phyloP scores from a whole-genome alignment of 2,888 invertebrate species.

The Nemoura dubitans region DNA sequence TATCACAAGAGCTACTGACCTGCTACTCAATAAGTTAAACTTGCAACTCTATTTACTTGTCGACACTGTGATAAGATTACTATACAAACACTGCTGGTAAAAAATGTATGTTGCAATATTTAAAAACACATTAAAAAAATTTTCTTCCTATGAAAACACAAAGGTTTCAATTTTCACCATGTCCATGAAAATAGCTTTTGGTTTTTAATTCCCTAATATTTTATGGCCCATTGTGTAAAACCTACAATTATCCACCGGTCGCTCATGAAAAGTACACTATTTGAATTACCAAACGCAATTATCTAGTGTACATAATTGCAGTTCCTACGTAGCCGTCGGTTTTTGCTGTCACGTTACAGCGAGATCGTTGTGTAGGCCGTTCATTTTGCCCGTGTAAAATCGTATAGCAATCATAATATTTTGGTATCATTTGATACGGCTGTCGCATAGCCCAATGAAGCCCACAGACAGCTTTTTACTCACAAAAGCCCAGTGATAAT shows the following conservation, averaged over 20 bases:
- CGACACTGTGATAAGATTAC: neutral
- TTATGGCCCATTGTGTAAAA: neutral
- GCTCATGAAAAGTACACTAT: constrained; percentile 5
- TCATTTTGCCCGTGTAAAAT: neutral
- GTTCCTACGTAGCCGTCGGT: neutral
- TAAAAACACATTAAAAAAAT: too few relatives aligned
- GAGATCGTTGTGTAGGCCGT: neutral
- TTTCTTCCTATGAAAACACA: neutral
- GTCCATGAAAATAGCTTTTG: neutral
- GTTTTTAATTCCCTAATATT: neutral
- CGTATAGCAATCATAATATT: neutral
- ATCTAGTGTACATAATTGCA: neutral
- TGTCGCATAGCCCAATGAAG: neutral
- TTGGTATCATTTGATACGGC: constrained; percentile 23
- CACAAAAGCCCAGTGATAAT: neutral
- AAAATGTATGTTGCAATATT: too few relatives aligned
- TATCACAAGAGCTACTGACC: neutral
- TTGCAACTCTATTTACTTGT: neutral
- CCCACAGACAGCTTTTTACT: neutral
- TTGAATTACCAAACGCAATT: neutral
- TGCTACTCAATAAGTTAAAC: neutral
- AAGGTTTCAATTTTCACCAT: neutral
- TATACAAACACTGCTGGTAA: neutral
- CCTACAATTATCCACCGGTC: neutral
- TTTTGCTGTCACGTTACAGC: constrained; percentile 7